These are phyloP conservation scores for Seriola dumerili DNA, from an alignment of 2,113 vertebrate genomes.

Conservation along the genomic window DNA sequence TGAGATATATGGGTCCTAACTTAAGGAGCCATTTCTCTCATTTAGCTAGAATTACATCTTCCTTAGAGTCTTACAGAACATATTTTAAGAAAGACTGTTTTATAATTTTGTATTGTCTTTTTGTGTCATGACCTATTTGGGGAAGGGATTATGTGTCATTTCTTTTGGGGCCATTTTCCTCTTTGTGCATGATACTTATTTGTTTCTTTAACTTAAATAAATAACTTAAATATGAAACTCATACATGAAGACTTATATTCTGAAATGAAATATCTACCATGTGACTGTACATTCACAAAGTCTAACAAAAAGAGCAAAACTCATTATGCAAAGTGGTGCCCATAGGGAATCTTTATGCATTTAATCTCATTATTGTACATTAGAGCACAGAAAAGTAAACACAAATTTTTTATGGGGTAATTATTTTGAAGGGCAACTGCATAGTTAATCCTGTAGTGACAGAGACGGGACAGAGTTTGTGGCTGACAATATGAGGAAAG, in stretches of 20 bases:
- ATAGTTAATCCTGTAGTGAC: conserved; percentile 9
- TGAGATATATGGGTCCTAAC: too few species aligned
- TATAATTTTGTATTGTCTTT: too few species aligned
- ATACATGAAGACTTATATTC: background rate
- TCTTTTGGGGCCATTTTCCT: background rate
- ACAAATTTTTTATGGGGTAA: conserved; percentile 17
- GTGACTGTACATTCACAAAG: conserved; percentile 7
- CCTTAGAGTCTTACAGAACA: too few species aligned
- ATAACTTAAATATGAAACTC: background rate
- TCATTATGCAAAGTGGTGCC: conserved; percentile 26
- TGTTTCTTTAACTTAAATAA: background rate
- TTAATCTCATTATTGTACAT: conserved; percentile 34
- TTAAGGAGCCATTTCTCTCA: too few species aligned
- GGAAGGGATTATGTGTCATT: background rate
- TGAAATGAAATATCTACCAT: background rate
- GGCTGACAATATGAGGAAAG: background rate
- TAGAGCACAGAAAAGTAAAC: conserved; percentile 1
- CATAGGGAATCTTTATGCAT: conserved; percentile 28
- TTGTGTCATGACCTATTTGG: too few species aligned
- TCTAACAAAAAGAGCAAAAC: background rate
- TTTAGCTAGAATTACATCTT: too few species aligned
- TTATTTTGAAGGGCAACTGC: conserved; percentile 31
- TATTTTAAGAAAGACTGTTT: too few species aligned
- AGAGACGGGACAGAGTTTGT: background rate
- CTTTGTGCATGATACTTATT: too few species aligned